These are phyloP conservation scores for Xylocampa areola DNA, from an alignment of 2,888 invertebrate genomes.

Conservation along the genomic window DNA sequence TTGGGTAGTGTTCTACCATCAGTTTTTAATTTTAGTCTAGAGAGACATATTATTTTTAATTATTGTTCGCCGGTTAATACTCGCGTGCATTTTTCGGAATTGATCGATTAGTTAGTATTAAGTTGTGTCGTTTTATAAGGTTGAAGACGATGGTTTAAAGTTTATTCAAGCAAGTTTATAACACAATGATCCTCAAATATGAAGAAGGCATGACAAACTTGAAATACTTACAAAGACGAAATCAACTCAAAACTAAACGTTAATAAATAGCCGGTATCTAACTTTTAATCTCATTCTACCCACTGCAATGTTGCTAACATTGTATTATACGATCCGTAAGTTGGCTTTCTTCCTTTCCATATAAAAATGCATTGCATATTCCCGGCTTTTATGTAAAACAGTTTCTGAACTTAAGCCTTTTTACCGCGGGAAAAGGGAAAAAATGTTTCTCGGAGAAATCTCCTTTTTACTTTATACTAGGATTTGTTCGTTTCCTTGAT, in stretches of 20 bases:
- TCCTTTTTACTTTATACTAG: constrained; percentile 56
- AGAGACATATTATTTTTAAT: too few species aligned
- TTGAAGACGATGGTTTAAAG: too few species aligned
- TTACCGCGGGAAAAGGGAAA: constrained; percentile 48
- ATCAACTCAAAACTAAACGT: constrained; percentile 37
- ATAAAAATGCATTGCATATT: constrained; percentile 66
- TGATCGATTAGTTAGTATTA: too few species aligned
- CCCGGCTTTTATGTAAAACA: constrained; percentile 65
- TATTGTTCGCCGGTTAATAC: too few species aligned
- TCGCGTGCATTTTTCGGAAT: too few species aligned
- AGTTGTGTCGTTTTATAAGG: too few species aligned
- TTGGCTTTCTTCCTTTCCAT: constrained; percentile 37
- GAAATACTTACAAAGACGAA: constrained; percentile 30
- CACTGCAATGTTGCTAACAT: constrained; percentile 46
- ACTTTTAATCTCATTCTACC: constrained; percentile 52
- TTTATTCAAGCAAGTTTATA: too few species aligned
- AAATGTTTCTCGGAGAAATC: constrained; percentile 58
- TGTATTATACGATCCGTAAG: constrained; percentile 48
- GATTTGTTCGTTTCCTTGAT: constrained; percentile 62
- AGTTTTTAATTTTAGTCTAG: too few species aligned
- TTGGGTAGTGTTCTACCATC: constrained; percentile 10
- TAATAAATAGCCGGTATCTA: constrained; percentile 47
- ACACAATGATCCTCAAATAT: constrained; percentile 1
- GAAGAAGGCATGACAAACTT: constrained; percentile 2
- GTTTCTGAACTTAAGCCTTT: constrained; percentile 68